A percentile compares a stretch with the other conserved stretches of the same genome.
These are phyloP conservation scores for Acrossocheilus wenchowensis DNA, from an alignment of 2,797 vertebrate species.

Conservation along the genomic window DNA sequence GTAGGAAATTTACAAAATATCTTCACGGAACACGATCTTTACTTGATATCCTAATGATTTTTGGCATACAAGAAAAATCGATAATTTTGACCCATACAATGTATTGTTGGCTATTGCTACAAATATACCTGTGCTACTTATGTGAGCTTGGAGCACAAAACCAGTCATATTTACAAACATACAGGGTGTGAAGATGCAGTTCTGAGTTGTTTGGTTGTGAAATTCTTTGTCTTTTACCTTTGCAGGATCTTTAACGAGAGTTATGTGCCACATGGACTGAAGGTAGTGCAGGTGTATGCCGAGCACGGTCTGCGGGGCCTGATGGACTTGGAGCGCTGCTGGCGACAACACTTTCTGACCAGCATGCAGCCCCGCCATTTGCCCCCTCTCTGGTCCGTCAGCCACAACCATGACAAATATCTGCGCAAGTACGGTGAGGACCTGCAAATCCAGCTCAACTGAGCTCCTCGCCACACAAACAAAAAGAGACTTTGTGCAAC, in stretches of 20 bases:
- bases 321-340: slow-evolving; percentile 91
- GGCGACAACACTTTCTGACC: slow-evolving; percentile 95
- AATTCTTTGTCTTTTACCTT: not conserved
- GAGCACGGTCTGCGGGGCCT: slow-evolving; percentile 85
- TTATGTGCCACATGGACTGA: slow-evolving; percentile 93
- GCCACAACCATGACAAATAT: slow-evolving; percentile 94
- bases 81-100: too few relatives aligned
- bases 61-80: too few relatives aligned
- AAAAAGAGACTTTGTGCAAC: not conserved
- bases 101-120: not conserved
- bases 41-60: too few relatives aligned
- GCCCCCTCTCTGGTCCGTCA: slow-evolving; percentile 91
- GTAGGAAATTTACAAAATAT: too few relatives aligned
- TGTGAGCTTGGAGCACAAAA: too few relatives aligned
- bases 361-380: slow-evolving; percentile 90
- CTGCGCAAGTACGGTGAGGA: slow-evolving; percentile 89
- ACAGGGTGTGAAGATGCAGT: not conserved
- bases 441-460: slow-evolving; percentile 82
- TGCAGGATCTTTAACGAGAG: slow-evolving; percentile 91
- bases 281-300: slow-evolving; percentile 87
- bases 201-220: not conserved
- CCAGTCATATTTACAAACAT: too few relatives aligned
- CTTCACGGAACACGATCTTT: too few relatives aligned
- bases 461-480: slow-evolving; percentile 13
- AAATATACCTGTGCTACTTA: not conserved